Conservation (phyloP, 1,140 invertebrate species). For the Pogonomyrmex californicus region DNA sequence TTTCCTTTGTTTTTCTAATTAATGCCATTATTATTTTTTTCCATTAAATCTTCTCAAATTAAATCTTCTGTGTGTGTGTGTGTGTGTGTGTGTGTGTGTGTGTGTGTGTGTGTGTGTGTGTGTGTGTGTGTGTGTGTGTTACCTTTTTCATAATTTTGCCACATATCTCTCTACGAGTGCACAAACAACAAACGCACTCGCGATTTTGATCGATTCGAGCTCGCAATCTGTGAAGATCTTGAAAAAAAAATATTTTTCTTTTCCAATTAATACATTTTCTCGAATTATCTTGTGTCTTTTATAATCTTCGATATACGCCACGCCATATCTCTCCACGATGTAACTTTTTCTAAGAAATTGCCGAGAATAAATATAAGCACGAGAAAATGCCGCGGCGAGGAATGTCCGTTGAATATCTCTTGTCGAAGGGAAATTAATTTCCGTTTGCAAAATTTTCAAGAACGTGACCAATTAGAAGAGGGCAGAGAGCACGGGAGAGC, state of each 20-base stretch:
- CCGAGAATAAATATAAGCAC: constrained; percentile 1
- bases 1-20: too few relatives aligned
- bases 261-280: background rate
- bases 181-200: background rate
- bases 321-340: background rate
- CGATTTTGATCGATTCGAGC: background rate
- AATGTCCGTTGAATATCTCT: constrained; percentile 15
- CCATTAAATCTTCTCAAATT: too few relatives aligned
- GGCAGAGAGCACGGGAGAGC: background rate
- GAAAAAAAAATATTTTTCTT: background rate
- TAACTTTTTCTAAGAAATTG: background rate
- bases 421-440: constrained; percentile 58
- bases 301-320: background rate
- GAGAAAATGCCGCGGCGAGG: background rate
- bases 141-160: too few relatives aligned
- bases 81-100: too few relatives aligned
- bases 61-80: too few relatives aligned
- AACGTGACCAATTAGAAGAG: constrained; percentile 60
- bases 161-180: too few relatives aligned
- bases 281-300: background rate
- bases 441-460: constrained; percentile 58
- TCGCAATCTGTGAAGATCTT: background rate
- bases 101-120: too few relatives aligned
- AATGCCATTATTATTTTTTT: too few relatives aligned
- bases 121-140: too few relatives aligned